A percentile compares a stretch with the other conserved stretches of the same genome.
Conservation (phyloP, 2,888 invertebrate genomes). For the Pseudeuparius sepicola region DNA sequence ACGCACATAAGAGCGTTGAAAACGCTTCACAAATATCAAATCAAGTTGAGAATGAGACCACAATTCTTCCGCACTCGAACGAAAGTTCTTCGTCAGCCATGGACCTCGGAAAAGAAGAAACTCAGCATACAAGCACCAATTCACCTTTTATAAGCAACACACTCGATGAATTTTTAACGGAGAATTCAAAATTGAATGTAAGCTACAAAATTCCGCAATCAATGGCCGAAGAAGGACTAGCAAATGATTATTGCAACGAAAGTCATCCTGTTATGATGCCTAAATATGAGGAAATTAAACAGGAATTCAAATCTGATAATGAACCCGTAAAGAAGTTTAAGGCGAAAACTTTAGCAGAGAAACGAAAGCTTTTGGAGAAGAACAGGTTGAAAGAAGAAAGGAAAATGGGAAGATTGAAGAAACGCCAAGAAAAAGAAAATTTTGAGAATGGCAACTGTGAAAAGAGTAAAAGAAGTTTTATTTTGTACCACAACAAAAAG, state of each 20-base stretch:
- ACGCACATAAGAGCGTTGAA: conserved; percentile 3
- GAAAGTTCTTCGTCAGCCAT: conserved; percentile 18
- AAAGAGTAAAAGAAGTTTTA: conserved; percentile 21
- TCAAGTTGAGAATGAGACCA: conserved; percentile 3
- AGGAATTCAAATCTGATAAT: too few relatives aligned
- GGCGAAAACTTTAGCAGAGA: conserved; percentile 46
- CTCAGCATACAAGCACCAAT: conserved; percentile 17
- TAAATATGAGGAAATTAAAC: conserved; percentile 11
- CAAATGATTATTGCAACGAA: conserved; percentile 19
- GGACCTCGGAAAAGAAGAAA: conserved; percentile 9
- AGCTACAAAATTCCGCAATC: conserved; percentile 37
- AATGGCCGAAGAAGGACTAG: conserved; percentile 31
- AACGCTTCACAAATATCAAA: conserved; percentile 6
- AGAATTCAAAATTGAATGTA: conserved; percentile 40
- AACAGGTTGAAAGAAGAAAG: conserved; percentile 17
- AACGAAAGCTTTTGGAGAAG: conserved; percentile 39
- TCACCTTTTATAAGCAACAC: conserved; percentile 42
- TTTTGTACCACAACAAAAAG: conserved; percentile 25
- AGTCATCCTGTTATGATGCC: conserved; percentile 19
- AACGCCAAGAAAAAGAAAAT: conserved; percentile 11
- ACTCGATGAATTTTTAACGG: conserved; percentile 43
- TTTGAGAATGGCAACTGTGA: too few relatives aligned
- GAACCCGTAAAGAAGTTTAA: conserved; percentile 27
- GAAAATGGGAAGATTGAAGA: conserved; percentile 17
- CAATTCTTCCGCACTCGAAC: neutral